Evolutionary conservation across 2,888 invertebrate genomes (phyloP).

Genomic region (Leucoptera coffeella): DNA sequence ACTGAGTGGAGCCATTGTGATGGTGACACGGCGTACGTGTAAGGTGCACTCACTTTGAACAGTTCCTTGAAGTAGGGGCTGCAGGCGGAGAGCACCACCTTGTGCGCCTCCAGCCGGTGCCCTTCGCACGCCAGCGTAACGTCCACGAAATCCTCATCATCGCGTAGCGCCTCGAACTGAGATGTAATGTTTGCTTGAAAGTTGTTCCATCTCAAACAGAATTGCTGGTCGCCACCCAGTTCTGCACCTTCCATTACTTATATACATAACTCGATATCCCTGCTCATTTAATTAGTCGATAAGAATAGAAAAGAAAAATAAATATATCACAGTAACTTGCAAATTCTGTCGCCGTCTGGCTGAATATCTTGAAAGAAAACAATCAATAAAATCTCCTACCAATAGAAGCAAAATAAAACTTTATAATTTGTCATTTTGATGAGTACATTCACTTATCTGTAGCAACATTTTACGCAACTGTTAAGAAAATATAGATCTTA

Average conservation of each 20-base stretch:
- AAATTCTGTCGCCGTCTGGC: slow-evolving; percentile 55
- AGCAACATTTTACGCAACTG: slow-evolving; percentile 3
- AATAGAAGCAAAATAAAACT: slow-evolving; percentile 55
- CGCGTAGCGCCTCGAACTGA: slow-evolving; percentile 77
- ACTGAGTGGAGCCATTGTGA: slow-evolving; percentile 54
- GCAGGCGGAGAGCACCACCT: slow-evolving; percentile 80
- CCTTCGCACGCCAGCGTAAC: slow-evolving; percentile 84
- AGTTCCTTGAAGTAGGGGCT: slow-evolving; percentile 84
- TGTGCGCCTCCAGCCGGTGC: slow-evolving; percentile 76
- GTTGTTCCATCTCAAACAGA: slow-evolving; percentile 87
- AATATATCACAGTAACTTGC: slow-evolving; percentile 55
- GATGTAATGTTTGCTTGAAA: slow-evolving; percentile 82
- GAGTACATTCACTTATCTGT: slow-evolving; percentile 46
- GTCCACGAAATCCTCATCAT: slow-evolving; percentile 84
- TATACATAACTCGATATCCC: slow-evolving; percentile 54
- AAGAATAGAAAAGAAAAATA: slow-evolving; percentile 51
- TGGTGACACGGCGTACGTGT: slow-evolving; percentile 54
- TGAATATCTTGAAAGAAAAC: slow-evolving; percentile 55
- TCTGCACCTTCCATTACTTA: slow-evolving; percentile 56
- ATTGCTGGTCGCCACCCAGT: slow-evolving; percentile 72
- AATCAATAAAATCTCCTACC: slow-evolving; percentile 56
- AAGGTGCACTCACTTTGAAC: slow-evolving; percentile 68
- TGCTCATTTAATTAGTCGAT: slow-evolving; percentile 54
- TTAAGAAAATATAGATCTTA: too few species aligned
- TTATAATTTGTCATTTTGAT: slow-evolving; percentile 53